phyloP scores from a whole-genome alignment of 2,113 vertebrate species.

The Neodontobutis hainanensis region DNA sequence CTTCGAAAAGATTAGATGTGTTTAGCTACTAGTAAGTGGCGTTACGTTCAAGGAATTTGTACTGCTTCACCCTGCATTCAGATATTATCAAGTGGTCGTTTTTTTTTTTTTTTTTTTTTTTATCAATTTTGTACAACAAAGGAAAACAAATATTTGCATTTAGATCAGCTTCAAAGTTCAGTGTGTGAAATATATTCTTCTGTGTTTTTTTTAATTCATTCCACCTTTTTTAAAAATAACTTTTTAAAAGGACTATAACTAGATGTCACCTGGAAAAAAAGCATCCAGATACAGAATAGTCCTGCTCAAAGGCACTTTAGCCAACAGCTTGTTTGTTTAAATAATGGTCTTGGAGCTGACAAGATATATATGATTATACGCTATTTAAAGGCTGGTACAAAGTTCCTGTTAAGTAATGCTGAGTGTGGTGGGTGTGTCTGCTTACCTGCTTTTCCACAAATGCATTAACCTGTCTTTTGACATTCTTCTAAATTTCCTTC shows the following conservation, averaged over 20 bases:
- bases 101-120: no score
- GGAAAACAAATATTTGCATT: neutral
- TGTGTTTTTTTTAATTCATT: neutral
- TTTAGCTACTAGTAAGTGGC: neutral
- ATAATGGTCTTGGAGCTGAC: neutral
- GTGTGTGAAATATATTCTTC: neutral
- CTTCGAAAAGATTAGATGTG: conserved; percentile 1
- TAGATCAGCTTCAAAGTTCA: neutral
- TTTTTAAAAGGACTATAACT: neutral
- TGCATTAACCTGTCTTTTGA: conserved; percentile 33
- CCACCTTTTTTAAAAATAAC: no score
- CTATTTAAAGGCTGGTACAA: conserved; percentile 5
- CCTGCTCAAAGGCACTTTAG: neutral
- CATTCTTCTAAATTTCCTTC: conserved; percentile 36
- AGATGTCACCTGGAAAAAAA: neutral
- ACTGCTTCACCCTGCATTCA: neutral
- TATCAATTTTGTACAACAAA: no score
- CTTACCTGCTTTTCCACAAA: conserved; percentile 16
- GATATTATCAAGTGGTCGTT: no score
- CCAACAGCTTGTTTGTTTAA: neutral
- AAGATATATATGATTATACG: neutral
- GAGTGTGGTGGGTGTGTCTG: conserved; percentile 43
- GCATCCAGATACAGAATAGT: neutral
- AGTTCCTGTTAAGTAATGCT: conserved; percentile 45
- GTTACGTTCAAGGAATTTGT: neutral